Evolutionary conservation across 35 echinoderm and acorn worm genomes (phyloP), one percentile per base, ranked within the genome.

Genomic region (Anneissia japonica): DNA sequence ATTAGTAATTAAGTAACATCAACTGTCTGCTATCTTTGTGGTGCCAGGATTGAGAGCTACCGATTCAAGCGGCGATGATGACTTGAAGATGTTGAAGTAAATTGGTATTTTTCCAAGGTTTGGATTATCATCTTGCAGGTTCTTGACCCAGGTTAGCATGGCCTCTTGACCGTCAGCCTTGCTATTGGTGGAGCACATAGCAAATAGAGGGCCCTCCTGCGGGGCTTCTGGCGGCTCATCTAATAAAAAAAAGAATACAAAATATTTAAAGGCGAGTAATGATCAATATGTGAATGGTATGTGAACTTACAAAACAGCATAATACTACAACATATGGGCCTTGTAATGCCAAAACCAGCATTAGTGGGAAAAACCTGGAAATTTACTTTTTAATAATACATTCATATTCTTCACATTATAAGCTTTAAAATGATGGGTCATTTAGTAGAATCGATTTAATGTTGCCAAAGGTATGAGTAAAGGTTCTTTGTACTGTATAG

Each of bases 31-130:
- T 64, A 64, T 3, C 21, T 23, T 64, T 19, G 51, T 64, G 9
- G 51, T 64, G 11, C 51, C 51, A 16, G 51, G 21, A 6, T 19
- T 9, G 11, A 23, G 1, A 3, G 21, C 51, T 19, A 64, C 10
- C 11, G 51, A 64, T 64, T 64, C 51, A 19, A 23, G 10, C 26
- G 51, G 51, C 11, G 51, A 64, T 81, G 79, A 39, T 39, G 37
- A 30, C 30, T 93, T 82, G 56, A 93, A 93, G 29, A 97, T 83
- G 74, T 97, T 97, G 73, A 97, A 97, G 77, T 91, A 79, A 89
- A 97, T 83, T 0, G 88, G 89, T 38, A 97, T 74, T 43, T 88
- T 91, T 6, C 85, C 92, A 34, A 97, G 86, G 82, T 97, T 89
- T 16, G 95, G 95, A 39, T 97, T 97, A 16, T 88, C 83, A 32